Evolutionary conservation across 2,797 vertebrate species (phyloP), one percentile per base, ranked within the genome.

Genomic region (Eupleurogrammus muticus): DNA sequence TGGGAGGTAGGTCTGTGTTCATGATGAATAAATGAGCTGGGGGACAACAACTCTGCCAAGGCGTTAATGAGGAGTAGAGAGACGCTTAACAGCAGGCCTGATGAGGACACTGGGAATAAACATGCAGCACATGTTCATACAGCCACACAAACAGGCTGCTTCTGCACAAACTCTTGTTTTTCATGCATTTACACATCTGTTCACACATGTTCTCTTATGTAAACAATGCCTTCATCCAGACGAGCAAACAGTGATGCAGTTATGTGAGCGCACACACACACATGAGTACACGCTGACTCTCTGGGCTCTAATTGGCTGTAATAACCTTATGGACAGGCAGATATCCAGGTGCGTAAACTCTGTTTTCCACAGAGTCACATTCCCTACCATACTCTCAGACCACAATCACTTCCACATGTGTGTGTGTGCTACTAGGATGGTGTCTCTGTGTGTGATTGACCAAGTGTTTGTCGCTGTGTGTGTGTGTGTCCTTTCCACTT

Each of bases 341-440:
- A 90, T 86, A 85, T 90, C 91, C 91, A 93, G 92, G 90, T 93
- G 91, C 72, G 57, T 90, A 89, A 90, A 90, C 90, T 84, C 38
- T 77, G 63, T 87, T 89, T 89, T 80, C 89, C 87, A 91, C 82
- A 86, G 79, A 74, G 79, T 82, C 83, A 82, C 69, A 21, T 77
- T 88, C 63, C 77, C 66, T 82, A 63, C 58, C 48, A 63, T 75
- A 51, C 58, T 73, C 79, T 77, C 79, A 70, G 78, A 83, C 80
- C 80, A 19, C 84, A 92, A 92, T 93, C 83, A 90, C 73, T 92
- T 88, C 91, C 91, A 91, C 88, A 81, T 95, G 94, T 95, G 91
- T 88, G 91, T 88, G 87, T 87, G 87, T 62, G 77, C 44, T 71
- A 34, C 53, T n/a, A 70, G 52, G 66, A 74, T 51, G 42, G 5